Base-by-base conservation (phyloP, 2,797 vertebrate genomes). In the Hyperoplus immaculatus region DNA sequence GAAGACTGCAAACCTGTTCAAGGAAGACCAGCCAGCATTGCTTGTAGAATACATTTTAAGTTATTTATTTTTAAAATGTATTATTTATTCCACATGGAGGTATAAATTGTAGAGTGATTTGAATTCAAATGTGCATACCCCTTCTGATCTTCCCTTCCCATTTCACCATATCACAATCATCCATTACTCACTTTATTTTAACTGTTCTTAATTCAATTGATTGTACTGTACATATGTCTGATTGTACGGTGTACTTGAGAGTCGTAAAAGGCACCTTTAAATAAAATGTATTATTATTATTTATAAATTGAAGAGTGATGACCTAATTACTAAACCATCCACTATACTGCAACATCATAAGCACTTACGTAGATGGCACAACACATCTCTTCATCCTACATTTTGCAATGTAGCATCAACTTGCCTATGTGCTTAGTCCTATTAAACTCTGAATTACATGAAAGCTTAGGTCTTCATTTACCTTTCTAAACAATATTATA, bases 401-500 rank as follows among this genome's bases (percentile, higher is more conserved):
- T 78, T 79, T 68, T 56, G 15, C 55, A 75, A 55, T 45, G 38
- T 49, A 45, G 55, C 71, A 56, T 42, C 67, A 67, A 16, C 50
- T 57, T 57, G 74, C 54, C 57, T 47, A 54, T 86, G 82, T 82
- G 43, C 72, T 77, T 74, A 58, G 51, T 71, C 42, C 60, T 64
- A 79, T 85, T 86, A 83, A 77, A 84, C 61, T 89, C 65, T 65
- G 75, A 72, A 65, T 85, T 81, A 91, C 87, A 87, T 12, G 49
- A 68, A 60, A 71, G 89, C 83, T 88, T 83, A 83, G 84, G 80
- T 86, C 77, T 84, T 83, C 50, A 68, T 90, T 86, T 86, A 88
- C 77, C 85, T 83, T 87, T 85, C 80, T 82, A 90, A 91, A 91
- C 83, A 91, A 87, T 80, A 86, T 84, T 80, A 83, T 73, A 85